phyloP scores from a whole-genome alignment of 2,888 invertebrate species.

The Drosophila tripunctata region DNA sequence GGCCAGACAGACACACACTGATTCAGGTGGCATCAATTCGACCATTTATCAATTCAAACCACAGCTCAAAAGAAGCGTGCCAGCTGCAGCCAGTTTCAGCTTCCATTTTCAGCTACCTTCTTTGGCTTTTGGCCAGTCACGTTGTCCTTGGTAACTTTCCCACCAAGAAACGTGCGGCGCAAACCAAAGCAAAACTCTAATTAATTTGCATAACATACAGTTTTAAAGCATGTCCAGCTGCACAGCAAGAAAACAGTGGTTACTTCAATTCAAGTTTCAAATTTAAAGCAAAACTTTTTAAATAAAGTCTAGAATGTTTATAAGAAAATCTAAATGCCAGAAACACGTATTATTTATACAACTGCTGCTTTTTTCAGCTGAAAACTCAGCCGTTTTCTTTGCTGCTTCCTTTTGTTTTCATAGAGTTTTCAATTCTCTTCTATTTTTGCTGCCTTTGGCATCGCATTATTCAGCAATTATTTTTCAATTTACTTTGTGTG shows the following conservation, averaged over 20 bases:
- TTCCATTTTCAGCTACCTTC: neutral
- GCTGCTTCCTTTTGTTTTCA: neutral
- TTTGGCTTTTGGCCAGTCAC: conserved; percentile 11
- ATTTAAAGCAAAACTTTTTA: no score
- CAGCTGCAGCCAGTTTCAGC: neutral
- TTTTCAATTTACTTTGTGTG: conserved; percentile 69
- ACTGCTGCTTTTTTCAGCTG: neutral
- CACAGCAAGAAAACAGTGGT: no score
- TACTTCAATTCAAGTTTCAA: no score
- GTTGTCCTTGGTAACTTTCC: conserved; percentile 36
- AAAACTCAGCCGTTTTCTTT: no score
- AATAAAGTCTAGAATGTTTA: no score
- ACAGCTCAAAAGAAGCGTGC: conserved; percentile 24
- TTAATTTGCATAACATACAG: conserved; percentile 52
- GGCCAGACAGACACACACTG: conserved; percentile 23
- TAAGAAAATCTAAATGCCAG: no score
- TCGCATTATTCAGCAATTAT: conserved; percentile 61
- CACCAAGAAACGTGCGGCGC: conserved; percentile 24
- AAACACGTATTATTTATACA: neutral
- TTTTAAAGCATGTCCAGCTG: no score
- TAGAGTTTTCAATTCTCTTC: no score
- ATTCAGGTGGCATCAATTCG: conserved; percentile 38
- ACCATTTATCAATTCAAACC: conserved; percentile 50
- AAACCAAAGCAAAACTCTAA: conserved; percentile 39
- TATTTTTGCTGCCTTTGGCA: conserved; percentile 18